Evolutionary conservation across 2,888 invertebrate species (phyloP), one percentile per base, ranked within the genome.

Genomic region (Prosapia bicincta): DNA sequence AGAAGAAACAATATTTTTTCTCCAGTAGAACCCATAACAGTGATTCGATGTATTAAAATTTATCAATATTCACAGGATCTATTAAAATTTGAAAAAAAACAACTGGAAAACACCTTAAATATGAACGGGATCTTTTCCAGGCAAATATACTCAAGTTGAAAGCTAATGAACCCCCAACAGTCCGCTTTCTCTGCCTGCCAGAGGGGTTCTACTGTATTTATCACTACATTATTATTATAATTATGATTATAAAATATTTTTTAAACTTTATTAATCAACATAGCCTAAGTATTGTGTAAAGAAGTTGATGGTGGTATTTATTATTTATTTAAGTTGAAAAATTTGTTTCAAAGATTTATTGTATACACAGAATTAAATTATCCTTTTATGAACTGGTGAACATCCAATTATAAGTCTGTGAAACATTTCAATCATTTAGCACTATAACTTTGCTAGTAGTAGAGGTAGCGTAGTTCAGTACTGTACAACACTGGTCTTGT

Each of bases 21-120:
- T 75, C 71, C 75, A 75, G 75, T 75, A 75, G 75, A 75, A 71
- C 75, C 75, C 75, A 43, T 67, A 66, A 67, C 71, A 67, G 75
- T 75, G 73, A 73, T 67, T 54, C 73, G 73, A 54, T 54, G 54
- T 54, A 54, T 54, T 54, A 54, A 54, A 38, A 54, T 73, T 69
- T 73, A 68, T 69, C 73, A 68, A 25, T 73, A 68, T 73, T 73
- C 30, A 43, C 54, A 71, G 75, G 75, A 70, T 75, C 71, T 75
- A 70, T 71, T 66, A 75, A 70, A n/a, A n/a, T n/a, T n/a, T n/a
- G n/a, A n/a, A 30, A 30, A 66, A 66, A 67, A 72, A 72, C 66
- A 38, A 67, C 30, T 72, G 65, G 28, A 67, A 72, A 72, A 38
- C 67, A 32, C 67, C 72, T 32, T 28, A 20, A 68, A 69, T 54